Evolutionary conservation across 2,113 vertebrate species (phyloP), one percentile per base, ranked within the genome.

Genomic region (Ranitomeya variabilis): DNA sequence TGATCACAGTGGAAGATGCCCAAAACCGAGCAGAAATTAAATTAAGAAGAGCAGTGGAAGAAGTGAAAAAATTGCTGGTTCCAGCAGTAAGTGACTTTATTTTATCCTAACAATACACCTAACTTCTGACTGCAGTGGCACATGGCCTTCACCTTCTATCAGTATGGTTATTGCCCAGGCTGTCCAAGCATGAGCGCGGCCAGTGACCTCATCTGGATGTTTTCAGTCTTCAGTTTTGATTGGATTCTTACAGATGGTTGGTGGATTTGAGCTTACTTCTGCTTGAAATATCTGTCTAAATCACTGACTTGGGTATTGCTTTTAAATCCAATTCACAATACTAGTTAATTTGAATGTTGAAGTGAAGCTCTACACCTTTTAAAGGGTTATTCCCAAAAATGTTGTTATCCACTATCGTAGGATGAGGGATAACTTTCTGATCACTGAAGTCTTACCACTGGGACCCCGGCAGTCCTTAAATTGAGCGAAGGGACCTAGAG

Each of bases 1-100:
- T 99, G 88, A 98, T 99, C 94, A 99, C 97, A 80, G 98, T 98
- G 95, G 98, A 99, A 94, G 98, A 99, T 93, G 96, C 98, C 89
- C 97, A 98, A 90, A 99, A 99, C 93, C 95, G 98, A 91, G 98
- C 98, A 90, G 97, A 99, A 94, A 96, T 99, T 94, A 99, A 99
- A 84, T 95, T 99, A 92, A 97, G 97, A 94, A 95, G 97, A 86
- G 98, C 98, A 89, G 97, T 97, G 90, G 97, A 96, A 86, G 98
- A 98, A 94, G 98, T 99, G 92, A 97, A 97, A 93, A 99, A 99
- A 90, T 94, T 99, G 83, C 95, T 99, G 67, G 96, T 99, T 81
- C 98, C 98, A 64, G 97, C 97, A 92, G 98, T 99, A 95, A 98
- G 98, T 97, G 90, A 13, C n/a, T 85, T 45, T 15, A 2, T 10